These are phyloP conservation scores for Amphiprion percula DNA, from an alignment of 2,113 vertebrate genomes.

Conservation along the genomic window DNA sequence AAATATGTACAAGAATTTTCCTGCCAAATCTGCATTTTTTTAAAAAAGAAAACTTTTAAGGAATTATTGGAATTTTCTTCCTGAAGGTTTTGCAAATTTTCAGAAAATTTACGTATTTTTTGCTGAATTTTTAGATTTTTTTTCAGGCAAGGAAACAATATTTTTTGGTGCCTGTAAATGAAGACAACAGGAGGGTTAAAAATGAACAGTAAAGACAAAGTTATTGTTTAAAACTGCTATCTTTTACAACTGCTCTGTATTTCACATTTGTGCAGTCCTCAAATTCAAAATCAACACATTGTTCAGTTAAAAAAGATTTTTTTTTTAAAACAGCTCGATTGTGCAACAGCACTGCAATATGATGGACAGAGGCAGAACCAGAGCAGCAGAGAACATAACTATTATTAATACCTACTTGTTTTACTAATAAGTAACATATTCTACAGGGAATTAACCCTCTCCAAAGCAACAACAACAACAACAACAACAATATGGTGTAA, in stretches of 20 bases:
- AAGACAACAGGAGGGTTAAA: too few relatives aligned
- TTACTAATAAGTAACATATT: not conserved
- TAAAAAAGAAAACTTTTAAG: too few relatives aligned
- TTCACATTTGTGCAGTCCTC: not conserved
- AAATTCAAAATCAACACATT: not conserved
- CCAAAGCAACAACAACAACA: not conserved
- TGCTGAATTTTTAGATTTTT: too few relatives aligned
- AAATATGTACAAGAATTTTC: too few relatives aligned
- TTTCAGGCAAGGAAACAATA: too few relatives aligned
- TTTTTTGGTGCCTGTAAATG: too few relatives aligned
- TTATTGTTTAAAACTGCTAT: not conserved
- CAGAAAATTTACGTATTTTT: too few relatives aligned
- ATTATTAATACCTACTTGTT: not conserved
- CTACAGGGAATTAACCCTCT: not conserved
- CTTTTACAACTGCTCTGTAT: not conserved
- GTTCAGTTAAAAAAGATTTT: not conserved
- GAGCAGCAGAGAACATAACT: not conserved
- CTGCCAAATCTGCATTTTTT: too few relatives aligned
- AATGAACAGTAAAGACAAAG: too few relatives aligned
- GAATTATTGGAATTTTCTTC: too few relatives aligned
- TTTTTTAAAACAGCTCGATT: not conserved
- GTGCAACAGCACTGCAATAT: slow-evolving; percentile 9
- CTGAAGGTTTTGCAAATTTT: too few relatives aligned
- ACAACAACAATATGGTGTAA: not conserved
- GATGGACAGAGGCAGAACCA: not conserved